Conservation (phyloP, 1,140 invertebrate species). For the Ptiloglossa arizonensis region DNA sequence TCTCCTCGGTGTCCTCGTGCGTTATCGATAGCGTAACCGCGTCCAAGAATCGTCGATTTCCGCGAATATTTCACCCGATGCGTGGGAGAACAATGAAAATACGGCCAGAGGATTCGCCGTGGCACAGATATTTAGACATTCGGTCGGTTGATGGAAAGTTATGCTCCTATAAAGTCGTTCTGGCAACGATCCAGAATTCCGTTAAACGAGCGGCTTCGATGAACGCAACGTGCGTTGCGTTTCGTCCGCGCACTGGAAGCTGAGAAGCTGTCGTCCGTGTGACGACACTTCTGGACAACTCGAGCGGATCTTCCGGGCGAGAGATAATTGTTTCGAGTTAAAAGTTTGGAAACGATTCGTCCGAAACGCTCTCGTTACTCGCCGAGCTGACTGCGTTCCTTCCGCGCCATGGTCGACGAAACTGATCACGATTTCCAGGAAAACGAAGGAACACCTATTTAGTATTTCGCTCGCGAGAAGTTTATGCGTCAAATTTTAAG, state of each 20-base stretch:
- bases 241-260: not conserved
- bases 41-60: constrained; percentile 7
- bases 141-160: not conserved
- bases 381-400: not conserved
- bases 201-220: not conserved
- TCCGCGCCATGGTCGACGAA: not conserved
- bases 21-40: not conserved
- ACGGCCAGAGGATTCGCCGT: not conserved
- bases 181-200: constrained; percentile 12
- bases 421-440: too few relatives aligned
- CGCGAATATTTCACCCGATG: not conserved
- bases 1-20: not conserved
- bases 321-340: not conserved
- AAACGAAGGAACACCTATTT: too few relatives aligned
- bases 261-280: too few relatives aligned
- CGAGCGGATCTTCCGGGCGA: not conserved
- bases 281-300: too few relatives aligned
- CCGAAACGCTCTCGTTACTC: not conserved
- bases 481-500: too few relatives aligned
- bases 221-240: constrained; percentile 9
- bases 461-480: too few relatives aligned
- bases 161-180: not conserved
- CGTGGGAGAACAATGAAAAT: not conserved
- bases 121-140: not conserved
- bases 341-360: not conserved